Evolutionary conservation across 2,888 invertebrate species (phyloP).

Genomic region (Mactromeris polynyma): DNA sequence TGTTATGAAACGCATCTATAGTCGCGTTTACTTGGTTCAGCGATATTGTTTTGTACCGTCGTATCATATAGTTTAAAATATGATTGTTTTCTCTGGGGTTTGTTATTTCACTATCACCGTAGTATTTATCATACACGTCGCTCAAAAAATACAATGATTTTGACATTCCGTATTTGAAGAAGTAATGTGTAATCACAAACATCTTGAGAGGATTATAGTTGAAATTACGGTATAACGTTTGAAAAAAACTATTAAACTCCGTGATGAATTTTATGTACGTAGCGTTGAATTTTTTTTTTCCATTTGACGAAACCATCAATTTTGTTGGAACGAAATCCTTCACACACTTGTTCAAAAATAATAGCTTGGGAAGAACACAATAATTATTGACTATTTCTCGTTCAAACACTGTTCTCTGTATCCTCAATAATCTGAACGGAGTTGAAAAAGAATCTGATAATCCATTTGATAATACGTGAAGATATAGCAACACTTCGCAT

Average conservation of each 20-base stretch:
- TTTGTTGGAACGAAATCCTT: not conserved
- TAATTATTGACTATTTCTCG: not conserved
- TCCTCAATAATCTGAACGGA: slow-evolving; percentile 7
- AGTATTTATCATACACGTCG: slow-evolving; percentile 22
- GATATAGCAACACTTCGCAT: slow-evolving; percentile 1
- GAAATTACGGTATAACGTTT: slow-evolving; percentile 26
- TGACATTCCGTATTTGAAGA: slow-evolving; percentile 12
- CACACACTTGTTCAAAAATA: not conserved
- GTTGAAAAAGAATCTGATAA: not conserved
- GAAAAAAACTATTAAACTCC: slow-evolving; percentile 34
- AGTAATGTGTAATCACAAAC: slow-evolving; percentile 28
- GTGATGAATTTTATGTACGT: slow-evolving; percentile 1
- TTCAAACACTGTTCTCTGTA: slow-evolving; percentile 15
- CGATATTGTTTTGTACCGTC: not conserved
- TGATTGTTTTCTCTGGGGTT: slow-evolving; percentile 28
- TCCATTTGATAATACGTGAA: slow-evolving; percentile 24
- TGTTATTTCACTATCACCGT: slow-evolving; percentile 3
- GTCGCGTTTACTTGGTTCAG: not conserved
- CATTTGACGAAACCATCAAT: not conserved
- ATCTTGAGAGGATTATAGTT: slow-evolving; percentile 30
- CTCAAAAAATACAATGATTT: slow-evolving; percentile 3
- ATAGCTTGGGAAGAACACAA: slow-evolving; percentile 16
- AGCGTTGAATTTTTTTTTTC: not conserved
- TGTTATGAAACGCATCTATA: not conserved
- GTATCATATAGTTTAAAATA: slow-evolving; percentile 18